Evolutionary conservation across 2,797 vertebrate species (phyloP).

Genomic region (Smutsia gigantea): DNA sequence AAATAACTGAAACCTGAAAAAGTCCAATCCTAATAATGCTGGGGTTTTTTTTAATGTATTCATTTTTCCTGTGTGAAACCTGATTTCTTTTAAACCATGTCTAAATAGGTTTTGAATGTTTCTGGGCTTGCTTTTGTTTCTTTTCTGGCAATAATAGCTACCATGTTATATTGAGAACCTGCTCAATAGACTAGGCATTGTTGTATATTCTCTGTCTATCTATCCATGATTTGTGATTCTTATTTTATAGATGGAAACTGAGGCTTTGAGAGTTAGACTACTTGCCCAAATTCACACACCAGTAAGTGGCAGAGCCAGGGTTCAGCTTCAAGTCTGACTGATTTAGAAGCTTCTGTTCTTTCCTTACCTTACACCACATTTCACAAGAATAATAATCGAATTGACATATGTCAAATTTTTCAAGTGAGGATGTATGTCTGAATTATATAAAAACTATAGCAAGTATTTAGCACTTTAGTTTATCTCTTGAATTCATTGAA

Average conservation of each 20-base stretch:
- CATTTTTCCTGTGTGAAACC: background rate
- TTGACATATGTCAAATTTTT: background rate
- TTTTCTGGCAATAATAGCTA: background rate
- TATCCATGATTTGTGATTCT: background rate
- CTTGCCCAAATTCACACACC: background rate
- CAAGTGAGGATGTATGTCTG: constrained; percentile 39
- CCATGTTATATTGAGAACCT: background rate
- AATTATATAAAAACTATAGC: constrained; percentile 58
- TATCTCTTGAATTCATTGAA: constrained; percentile 69
- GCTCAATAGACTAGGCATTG: background rate
- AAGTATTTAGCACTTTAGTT: constrained; percentile 47
- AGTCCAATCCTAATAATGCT: background rate
- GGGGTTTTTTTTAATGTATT: background rate
- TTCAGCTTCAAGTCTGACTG: background rate
- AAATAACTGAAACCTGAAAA: background rate
- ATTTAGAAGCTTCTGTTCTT: background rate
- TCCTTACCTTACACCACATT: background rate
- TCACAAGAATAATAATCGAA: background rate
- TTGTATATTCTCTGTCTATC: no score
- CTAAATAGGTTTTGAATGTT: background rate
- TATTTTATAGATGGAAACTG: background rate
- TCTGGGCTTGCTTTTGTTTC: constrained; percentile 13
- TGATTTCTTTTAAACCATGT: background rate
- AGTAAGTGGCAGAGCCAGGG: no score
- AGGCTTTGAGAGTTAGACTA: background rate